phyloP scores from a whole-genome alignment of 2,113 vertebrate genomes.

The Scomber colias region DNA sequence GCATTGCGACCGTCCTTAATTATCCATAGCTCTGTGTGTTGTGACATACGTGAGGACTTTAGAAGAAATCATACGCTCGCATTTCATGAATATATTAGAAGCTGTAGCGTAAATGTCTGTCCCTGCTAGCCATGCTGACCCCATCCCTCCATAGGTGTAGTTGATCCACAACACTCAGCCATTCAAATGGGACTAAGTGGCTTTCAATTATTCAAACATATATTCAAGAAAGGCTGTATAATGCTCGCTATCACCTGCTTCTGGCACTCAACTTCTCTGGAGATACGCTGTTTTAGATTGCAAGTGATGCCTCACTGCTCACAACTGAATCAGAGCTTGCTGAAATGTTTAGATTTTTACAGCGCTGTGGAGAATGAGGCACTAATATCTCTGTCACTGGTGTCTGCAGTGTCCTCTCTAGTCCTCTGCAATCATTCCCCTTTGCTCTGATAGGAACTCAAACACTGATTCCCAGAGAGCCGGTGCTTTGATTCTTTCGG shows the following conservation, averaged over 20 bases:
- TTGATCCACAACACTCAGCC: constrained; percentile 74
- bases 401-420: constrained; percentile 25
- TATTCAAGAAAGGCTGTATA: constrained; percentile 62
- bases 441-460: constrained; percentile 59
- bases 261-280: constrained; percentile 25
- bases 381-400: constrained; percentile 27
- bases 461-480: constrained; percentile 52
- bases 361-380: not conserved
- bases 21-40: constrained; percentile 67
- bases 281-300: constrained; percentile 10
- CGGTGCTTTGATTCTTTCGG: constrained; percentile 69
- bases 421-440: constrained; percentile 36
- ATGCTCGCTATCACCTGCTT: constrained; percentile 59
- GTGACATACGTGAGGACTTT: constrained; percentile 51
- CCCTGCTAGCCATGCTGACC: constrained; percentile 65
- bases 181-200: constrained; percentile 78
- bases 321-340: constrained; percentile 6
- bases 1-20: constrained; percentile 77
- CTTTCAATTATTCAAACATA: constrained; percentile 78
- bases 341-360: constrained; percentile 46
- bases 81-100: constrained; percentile 74
- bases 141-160: constrained; percentile 66
- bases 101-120: constrained; percentile 52
- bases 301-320: constrained; percentile 39
- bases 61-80: constrained; percentile 55